Evolutionary conservation across 2,113 vertebrate genomes (phyloP).

Genomic region (Colossoma macropomum): DNA sequence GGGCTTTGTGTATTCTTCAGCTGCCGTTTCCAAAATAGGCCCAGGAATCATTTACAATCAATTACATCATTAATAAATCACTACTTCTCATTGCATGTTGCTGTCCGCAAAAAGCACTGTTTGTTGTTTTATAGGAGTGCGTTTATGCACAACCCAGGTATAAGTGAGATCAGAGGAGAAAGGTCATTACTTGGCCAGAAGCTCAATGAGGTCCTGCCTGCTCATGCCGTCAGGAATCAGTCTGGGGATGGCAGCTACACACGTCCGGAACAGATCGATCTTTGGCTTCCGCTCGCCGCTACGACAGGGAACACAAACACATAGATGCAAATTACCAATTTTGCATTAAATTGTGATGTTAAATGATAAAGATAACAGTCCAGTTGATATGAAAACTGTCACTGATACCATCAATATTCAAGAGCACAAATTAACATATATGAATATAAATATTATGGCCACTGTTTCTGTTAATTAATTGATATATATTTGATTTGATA

Average conservation of each 20-base stretch:
- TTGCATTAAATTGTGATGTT: background rate
- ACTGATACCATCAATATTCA: no score
- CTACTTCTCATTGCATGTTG: no score
- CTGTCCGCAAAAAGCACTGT: background rate
- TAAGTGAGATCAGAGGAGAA: background rate
- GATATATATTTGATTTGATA: no score
- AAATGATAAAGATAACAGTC: background rate
- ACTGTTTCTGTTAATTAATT: no score
- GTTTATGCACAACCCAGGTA: background rate
- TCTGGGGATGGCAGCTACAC: conserved; percentile 96
- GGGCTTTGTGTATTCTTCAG: no score
- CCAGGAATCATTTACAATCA: no score
- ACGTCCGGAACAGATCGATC: conserved; percentile 98
- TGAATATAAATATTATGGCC: no score
- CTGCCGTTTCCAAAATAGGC: no score
- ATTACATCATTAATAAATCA: background rate
- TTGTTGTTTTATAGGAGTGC: background rate
- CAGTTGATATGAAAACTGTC: no score
- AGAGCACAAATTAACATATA: no score
- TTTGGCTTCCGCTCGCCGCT: conserved; percentile 99
- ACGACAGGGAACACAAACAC: conserved; percentile 53
- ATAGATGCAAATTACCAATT: background rate
- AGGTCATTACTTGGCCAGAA: conserved; percentile 89
- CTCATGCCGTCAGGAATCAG: conserved; percentile 99
- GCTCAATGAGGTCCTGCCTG: conserved; percentile 96